Evolutionary conservation across 2,888 invertebrate genomes (phyloP), one percentile per base, ranked within the genome.

Genomic region (Drosophila recens): DNA sequence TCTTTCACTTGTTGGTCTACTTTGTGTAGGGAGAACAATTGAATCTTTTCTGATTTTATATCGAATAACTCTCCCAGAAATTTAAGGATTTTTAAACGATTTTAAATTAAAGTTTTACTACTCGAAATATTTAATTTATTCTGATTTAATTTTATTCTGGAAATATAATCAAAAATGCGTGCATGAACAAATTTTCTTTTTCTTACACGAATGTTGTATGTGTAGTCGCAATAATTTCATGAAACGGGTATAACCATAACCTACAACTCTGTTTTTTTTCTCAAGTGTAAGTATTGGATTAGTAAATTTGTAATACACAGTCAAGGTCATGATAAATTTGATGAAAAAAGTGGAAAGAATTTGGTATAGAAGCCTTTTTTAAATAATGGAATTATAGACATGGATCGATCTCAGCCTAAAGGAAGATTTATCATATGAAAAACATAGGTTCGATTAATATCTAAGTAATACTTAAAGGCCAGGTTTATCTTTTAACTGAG

Each of bases 1-100:
- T 42, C 27, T 34, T 48, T 67, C 78, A 76, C 76, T 76, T 76
- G 76, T 73, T 76, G 76, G 74, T 76, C 67, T 20, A 68, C 30
- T 27, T 34, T 20, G 33, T 17, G 4, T 33, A 11, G 27, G 15
- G 5, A 40, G 3, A 27, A 42, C 13, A 33, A 13, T 11, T 27
- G 27, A 53, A 40, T 34, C n/a, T 20, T 34, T 17, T 17, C 54
- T 53, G 38, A 15, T 27, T 46, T n/a, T 3, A 2, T 11, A 11
- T 10, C 1, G 2, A 13, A 20, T 1, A 45, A 45, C 13, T 30
- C 23, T 33, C 15, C 9, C 11, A 46, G 27, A 8, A 8, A 27
- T 46, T 9, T 1, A 27, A 27, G 5, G n/a, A 27, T 8, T 27
- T n/a, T 3, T n/a, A n/a, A 9, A n/a, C 13, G 13, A 13, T 36